Base-by-base conservation (phyloP, 1,140 invertebrate genomes). In the Agrypnia vestita region DNA sequence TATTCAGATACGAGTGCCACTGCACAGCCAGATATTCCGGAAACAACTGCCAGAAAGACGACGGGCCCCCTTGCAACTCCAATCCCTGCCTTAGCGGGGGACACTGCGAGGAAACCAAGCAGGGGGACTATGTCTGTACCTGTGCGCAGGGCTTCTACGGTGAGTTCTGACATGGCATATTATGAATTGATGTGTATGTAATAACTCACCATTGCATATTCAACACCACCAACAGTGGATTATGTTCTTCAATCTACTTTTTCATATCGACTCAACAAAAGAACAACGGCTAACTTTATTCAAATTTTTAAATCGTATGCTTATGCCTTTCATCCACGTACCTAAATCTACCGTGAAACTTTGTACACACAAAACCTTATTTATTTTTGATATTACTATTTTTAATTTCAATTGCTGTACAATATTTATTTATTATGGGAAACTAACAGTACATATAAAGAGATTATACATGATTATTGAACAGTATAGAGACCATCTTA, bases 21-120 rank as follows among this genome's bases (percentile, higher is more conserved):
- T 97, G 95, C 89, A 91, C 92, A 59, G 91, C 94, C 43, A 91
- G 95, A 64, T 96, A 95, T 87, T 92, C 92, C 75, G 95, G 96
- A 80, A 94, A 94, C 89, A 96, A 96, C 88, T 97, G 96, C 88
- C 92, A 96, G 86, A 91, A 93, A 85, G 95, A 96, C 87, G 91
- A 88, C 86, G 93, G 94, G 76, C 89, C 93, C 83, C 93, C 93
- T 13, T 97, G 96, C 85, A 88, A 89, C 47, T 91, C 87, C 55
- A 90, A 86, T 82, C 93, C 94, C 0, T 98, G 97, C 86, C 90
- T 90, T 53, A 94, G 97, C 87, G 92, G 91, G n/a, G 95, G 92
- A 19, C 92, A 88, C 25, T 97, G 96, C 85, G 85, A 89, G 12
- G 94, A 96, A 86, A 92, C 95, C 85, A 85, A 89, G 13, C 90